These are phyloP conservation scores for Oppia nitens DNA, from an alignment of 1,140 invertebrate genomes.

Conservation along the genomic window DNA sequence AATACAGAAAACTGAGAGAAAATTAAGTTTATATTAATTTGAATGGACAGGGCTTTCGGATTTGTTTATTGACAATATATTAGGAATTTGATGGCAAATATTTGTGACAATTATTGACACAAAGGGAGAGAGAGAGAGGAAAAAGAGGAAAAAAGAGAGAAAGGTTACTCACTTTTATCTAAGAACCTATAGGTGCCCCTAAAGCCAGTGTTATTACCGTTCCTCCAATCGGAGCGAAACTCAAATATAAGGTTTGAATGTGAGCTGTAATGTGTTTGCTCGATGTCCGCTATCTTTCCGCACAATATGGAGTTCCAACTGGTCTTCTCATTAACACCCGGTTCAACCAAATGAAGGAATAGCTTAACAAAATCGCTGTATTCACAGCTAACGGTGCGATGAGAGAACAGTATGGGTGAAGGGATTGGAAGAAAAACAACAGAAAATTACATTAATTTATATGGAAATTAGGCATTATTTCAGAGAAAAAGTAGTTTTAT, in stretches of 20 bases:
- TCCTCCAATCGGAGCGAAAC: conserved; percentile 45
- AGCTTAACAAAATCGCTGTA: conserved; percentile 59
- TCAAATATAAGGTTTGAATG: conserved; percentile 58
- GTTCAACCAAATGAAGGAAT: conserved; percentile 46
- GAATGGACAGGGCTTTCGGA: too few relatives aligned
- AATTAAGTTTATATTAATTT: too few relatives aligned
- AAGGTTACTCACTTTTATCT: conserved; percentile 63
- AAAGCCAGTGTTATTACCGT: conserved; percentile 51
- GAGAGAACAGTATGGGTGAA: conserved; percentile 27
- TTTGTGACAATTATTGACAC: too few relatives aligned
- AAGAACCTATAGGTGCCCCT: conserved; percentile 60
- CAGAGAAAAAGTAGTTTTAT: background rate
- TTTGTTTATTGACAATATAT: too few relatives aligned
- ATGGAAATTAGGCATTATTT: background rate
- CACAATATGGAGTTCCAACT: conserved; percentile 55
- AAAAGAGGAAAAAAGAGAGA: too few relatives aligned
- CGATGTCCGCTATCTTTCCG: conserved; percentile 45
- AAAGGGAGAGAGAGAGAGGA: too few relatives aligned
- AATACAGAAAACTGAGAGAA: too few relatives aligned
- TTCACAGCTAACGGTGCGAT: conserved; percentile 41
- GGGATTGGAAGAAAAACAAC: conserved; percentile 1
- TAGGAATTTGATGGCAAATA: too few relatives aligned
- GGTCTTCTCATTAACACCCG: conserved; percentile 56
- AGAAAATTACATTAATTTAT: conserved; percentile 2
- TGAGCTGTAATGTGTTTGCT: conserved; percentile 59